Evolutionary conservation across 2,113 vertebrate genomes (phyloP).

Genomic region (Agapornis roseicollis): DNA sequence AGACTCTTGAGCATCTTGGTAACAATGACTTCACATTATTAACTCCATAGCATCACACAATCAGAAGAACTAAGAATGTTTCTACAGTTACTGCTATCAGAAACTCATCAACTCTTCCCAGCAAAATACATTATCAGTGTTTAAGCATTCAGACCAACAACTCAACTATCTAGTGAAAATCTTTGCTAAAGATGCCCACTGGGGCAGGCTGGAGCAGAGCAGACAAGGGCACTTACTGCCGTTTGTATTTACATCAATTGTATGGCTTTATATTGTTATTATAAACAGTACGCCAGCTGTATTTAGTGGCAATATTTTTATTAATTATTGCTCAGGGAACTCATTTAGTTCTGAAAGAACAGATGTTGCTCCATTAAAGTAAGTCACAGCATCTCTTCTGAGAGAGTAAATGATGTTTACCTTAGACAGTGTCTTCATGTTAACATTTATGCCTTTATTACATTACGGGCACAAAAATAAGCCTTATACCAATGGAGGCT

Average conservation of each 20-base stretch:
- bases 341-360: conserved; percentile 65
- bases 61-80: neutral
- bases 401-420: conserved; percentile 51
- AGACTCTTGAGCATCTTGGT: neutral
- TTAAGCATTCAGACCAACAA: neutral
- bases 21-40: neutral
- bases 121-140: neutral
- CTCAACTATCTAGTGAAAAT: neutral
- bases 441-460: conserved; percentile 4
- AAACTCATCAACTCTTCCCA: neutral
- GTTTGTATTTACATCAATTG: neutral
- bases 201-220: fast-evolving
- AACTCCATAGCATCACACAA: neutral
- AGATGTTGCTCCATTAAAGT: conserved; percentile 67
- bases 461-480: neutral
- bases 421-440: conserved; percentile 28
- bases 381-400: conserved; percentile 44
- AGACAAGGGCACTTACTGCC: neutral
- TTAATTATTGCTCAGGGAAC: conserved; percentile 64
- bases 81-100: neutral
- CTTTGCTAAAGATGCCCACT: neutral
- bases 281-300: conserved; percentile 50
- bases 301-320: conserved; percentile 65
- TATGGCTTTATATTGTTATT: conserved; percentile 36
- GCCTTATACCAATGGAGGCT: neutral